Base-by-base conservation (phyloP, 2,113 vertebrate genomes). In the Aviceda subcristata region DNA sequence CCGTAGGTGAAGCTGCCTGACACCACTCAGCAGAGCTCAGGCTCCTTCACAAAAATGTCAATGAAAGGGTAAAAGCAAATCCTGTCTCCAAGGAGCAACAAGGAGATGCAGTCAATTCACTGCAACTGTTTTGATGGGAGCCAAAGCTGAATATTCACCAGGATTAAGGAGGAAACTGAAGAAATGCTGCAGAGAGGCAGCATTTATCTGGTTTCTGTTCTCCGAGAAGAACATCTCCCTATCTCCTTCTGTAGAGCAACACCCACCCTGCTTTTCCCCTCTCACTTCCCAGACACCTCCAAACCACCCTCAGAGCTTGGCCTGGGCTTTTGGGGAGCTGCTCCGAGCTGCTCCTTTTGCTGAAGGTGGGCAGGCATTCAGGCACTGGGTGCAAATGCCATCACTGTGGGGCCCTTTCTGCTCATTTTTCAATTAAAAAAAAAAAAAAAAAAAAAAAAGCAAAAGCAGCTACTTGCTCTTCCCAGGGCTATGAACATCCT, bases 401-500 rank as follows among this genome's bases (percentile, higher is more conserved):
- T 17, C 69, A 68, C 15, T 20, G 16, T 1, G 0, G 7, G 21
- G 27, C 30, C 32, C 15, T 64, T 76, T 30, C 73, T 86, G 63
- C 27, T 82, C 17, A 10, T 27, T 48, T 84, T 60, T 24, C 24
- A 32, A 46, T 82, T 29, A 9, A 45, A 57, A 48, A 45, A 29
- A 29, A 71, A 1, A 32, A 10, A 9, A 26, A 29, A 51, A 53
- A 53, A 50, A 27, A 38, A 74, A 2, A n/a, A 27, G 1, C 18
- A 46, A 46, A 46, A 46, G 68, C 18, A 74, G 22, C 76, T 59
- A 2, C 51, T 67, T 45, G 43, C 38, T 74, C 8, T 57, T 60
- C 59, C 63, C 27, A 4, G 3, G 0, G 32, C 3, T 32, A 11
- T 5, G 50, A 24, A 0, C 0, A 2, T 21, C 32, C 26, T 38